Base-by-base conservation (phyloP, 2,797 vertebrate species). In the Coluber constrictor region DNA sequence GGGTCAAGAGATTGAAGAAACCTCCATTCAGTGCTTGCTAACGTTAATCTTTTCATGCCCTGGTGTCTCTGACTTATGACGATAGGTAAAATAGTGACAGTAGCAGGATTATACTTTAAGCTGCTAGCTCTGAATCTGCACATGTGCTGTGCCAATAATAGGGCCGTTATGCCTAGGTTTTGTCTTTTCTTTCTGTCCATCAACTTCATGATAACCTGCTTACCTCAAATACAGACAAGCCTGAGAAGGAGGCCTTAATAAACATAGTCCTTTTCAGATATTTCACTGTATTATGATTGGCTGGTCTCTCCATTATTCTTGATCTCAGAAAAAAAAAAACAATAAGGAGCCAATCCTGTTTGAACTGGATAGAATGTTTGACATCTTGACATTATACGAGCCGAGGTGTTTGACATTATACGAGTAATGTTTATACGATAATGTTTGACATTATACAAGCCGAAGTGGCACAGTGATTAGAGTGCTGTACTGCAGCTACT, bases 81-180 rank as follows among this genome's bases (percentile, higher is more conserved):
- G 87, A 93, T 93, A 91, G 92, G 92, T 93, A 91, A 93, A 83
- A 91, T 91, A 91, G 90, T 91, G 86, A 91, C 57, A 91, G 92
- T 83, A 86, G 90, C 57, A 91, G 66, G 92, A 93, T 93, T 89
- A 93, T 89, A 91, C 90, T 91, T 93, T 91, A 91, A 93, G 87
- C 90, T 37, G 66, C 70, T 91, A 88, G 90, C 66, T 89, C 86
- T 86, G 70, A 70, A 93, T 91, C 47, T 43, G 32, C 66, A 86
- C 90, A 89, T 56, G 59, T 88, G 66, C 66, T 63, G 56, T 60
- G 32, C 66, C 87, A 93, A 88, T 93, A 91, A 93, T 88, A 91
- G 51, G 86, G 47, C 57, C 56, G 54, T 83, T 91, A 57, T 86
- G 87, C 7, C 12, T 83, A 91, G 13, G 56, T 83, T 89, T 91